Evolutionary conservation across 2,888 invertebrate species (phyloP), one percentile per base, ranked within the genome.

Genomic region (Anorthoa munda): DNA sequence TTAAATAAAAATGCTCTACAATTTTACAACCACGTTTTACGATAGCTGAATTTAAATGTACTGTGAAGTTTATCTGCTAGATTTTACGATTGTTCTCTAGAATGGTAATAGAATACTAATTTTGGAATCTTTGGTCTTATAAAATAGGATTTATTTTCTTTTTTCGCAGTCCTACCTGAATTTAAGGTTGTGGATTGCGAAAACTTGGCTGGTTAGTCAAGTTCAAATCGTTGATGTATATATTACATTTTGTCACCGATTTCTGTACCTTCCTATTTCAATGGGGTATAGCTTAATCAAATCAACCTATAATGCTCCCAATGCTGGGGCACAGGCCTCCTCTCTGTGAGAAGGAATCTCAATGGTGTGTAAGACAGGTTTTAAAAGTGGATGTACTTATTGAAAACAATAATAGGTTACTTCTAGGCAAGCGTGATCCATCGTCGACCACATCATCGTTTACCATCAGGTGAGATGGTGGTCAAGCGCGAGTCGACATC

Each of bases 31-130:
- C 51, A 13, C 5, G 58, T 61, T 66, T 66, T 71, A 78, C 66
- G 56, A 58, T 67, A 23, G 1, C 21, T 66, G 69, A 75, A 82
- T 85, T 31, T 61, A 69, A 83, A 85, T 79, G 63, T 60, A 53
- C 15, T 26, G 46, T 0, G 17, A 9, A 31, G 13, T 66, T 82
- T 77, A 83, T 73, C 81, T 77, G 77, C 75, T 81, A 64, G 39
- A 66, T 63, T 72, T 66, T 63, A 66, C 82, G 70, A 82, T 71
- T 79, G 65, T 66, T 26, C 11, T 65, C 15, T 3, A 21, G 17
- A 71, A 59, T 48, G 59, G 58, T 66, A 45, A 66, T 61, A 67
- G 82, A 85, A 80, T 85, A 75, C 67, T 70, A 79, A 82, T 77
- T 46, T 58, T 67, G 9, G 2, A 51, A 45, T 63, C 39, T 76